Evolutionary conservation across 2,113 vertebrate species (phyloP), one percentile per base, ranked within the genome.

Genomic region (Colossoma macropomum): DNA sequence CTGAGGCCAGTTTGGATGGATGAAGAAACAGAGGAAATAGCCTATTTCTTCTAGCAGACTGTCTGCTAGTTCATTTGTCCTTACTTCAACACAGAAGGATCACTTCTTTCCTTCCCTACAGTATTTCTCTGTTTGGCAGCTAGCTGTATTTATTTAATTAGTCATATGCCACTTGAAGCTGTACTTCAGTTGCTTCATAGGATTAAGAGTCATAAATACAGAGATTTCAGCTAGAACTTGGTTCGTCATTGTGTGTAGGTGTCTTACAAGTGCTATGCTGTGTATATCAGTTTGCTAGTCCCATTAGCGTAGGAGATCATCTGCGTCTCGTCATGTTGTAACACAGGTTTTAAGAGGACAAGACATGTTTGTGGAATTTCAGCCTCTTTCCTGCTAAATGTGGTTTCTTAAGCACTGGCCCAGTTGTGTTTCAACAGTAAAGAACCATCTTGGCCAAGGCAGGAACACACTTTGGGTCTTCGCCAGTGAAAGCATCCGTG

Each of bases 401-500:
- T 27, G 9, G 76, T 52, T 80, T 60, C 25, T 50, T 30, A 76
- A 74, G 60, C 28, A 48, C 63, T 50, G 65, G 45, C 27, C 48
- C 15, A 77, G 32, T 34, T 63, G 75, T 66, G 68, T 77, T 81
- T 66, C 38, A 81, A 30, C 60, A 15, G 34, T 45, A 6, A 21
- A 79, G 45, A 56, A 48, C 21, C n/a, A 16, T 38, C 28, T 68
- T 23, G 11, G 68, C 52, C 60, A 50, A 56, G 30, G 32, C 66
- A 48, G 60, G 60, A 70, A 78, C 69, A 62, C 27, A 30, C 12
- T 56, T 48, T 82, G 76, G 76, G 60, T 21, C 23, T 66, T 66
- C 25, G 76, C 84, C 86, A 83, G 75, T 1, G 63, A 80, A 72
- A 85, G 86, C 75, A 83, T 71, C 74, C 38, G 56, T 71, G 62